Conservation (phyloP, 2,888 invertebrate genomes). For the Punctoribates punctum region DNA sequence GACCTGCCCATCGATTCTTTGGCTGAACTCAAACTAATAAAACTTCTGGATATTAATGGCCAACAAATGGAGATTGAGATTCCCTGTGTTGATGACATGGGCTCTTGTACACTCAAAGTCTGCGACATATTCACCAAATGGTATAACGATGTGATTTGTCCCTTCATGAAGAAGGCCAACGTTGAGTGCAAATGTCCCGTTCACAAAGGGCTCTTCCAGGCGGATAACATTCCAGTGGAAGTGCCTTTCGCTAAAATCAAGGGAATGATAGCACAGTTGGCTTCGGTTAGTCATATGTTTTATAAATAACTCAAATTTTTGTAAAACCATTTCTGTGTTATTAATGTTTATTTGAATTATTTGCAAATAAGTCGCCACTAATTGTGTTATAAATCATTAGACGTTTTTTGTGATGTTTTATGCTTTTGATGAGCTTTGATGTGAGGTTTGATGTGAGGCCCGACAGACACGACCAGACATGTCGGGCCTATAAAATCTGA, state of each 20-base stretch:
- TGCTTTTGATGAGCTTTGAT: no score
- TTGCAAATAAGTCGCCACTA: conserved; percentile 5
- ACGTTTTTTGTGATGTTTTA: not conserved
- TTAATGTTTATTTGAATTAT: conserved; percentile 26
- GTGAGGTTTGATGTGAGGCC: no score
- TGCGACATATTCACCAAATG: conserved; percentile 37
- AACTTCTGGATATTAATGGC: conserved; percentile 8
- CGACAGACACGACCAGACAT: no score
- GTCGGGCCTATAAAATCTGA: no score
- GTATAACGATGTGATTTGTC: conserved; percentile 42
- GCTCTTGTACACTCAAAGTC: conserved; percentile 29
- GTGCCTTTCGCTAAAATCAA: conserved; percentile 37
- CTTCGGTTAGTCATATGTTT: conserved; percentile 15
- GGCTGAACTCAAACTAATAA: conserved; percentile 20
- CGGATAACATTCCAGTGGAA: not conserved
- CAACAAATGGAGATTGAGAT: conserved; percentile 12
- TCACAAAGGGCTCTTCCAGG: not conserved
- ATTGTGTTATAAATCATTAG: not conserved
- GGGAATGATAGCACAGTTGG: conserved; percentile 39
- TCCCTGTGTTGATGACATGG: conserved; percentile 40
- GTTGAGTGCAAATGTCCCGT: conserved; percentile 33
- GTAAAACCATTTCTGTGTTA: not conserved
- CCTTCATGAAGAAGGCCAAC: conserved; percentile 10
- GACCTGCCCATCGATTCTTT: conserved; percentile 39
- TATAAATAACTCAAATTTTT: not conserved